Evolutionary conservation across 2,888 invertebrate genomes (phyloP).

Genomic region (Cantharis rufa): DNA sequence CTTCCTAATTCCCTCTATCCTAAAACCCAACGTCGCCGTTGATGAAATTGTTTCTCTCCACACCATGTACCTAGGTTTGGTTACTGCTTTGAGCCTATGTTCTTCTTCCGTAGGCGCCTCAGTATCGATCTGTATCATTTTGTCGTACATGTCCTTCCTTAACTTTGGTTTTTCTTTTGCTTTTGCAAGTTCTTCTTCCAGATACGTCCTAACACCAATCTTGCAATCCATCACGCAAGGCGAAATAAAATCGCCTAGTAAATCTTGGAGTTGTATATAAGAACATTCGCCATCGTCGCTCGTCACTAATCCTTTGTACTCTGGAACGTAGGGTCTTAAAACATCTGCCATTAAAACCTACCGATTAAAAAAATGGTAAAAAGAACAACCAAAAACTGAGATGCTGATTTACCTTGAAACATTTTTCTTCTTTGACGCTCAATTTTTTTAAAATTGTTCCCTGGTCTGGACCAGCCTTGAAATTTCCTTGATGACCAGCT

Average conservation of each 20-base stretch:
- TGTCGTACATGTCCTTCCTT: slow-evolving; percentile 95
- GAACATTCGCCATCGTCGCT: slow-evolving; percentile 80
- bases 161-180: slow-evolving; percentile 93
- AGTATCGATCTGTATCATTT: slow-evolving; percentile 93
- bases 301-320: slow-evolving; percentile 86
- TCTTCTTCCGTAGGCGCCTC: slow-evolving; percentile 89
- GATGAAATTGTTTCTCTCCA: slow-evolving; percentile 98
- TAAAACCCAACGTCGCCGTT: slow-evolving; percentile 93
- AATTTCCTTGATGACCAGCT: slow-evolving; percentile 94
- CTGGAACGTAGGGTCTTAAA: slow-evolving; percentile 87
- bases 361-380: not conserved
- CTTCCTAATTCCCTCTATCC: slow-evolving; percentile 93
- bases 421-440: slow-evolving; percentile 86
- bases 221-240: slow-evolving; percentile 98
- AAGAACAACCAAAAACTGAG: not conserved
- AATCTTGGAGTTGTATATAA: slow-evolving; percentile 90
- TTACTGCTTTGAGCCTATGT: slow-evolving; percentile 85
- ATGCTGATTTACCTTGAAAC: slow-evolving; percentile 68
- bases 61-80: slow-evolving; percentile 93
- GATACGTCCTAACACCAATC: slow-evolving; percentile 90
- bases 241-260: slow-evolving; percentile 86
- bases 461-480: slow-evolving; percentile 89
- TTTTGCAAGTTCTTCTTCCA: slow-evolving; percentile 93
- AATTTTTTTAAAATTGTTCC: slow-evolving; percentile 94
- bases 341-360: slow-evolving; percentile 83